phyloP scores from a whole-genome alignment of 2,113 vertebrate species.

The Regulus satrapa region DNA sequence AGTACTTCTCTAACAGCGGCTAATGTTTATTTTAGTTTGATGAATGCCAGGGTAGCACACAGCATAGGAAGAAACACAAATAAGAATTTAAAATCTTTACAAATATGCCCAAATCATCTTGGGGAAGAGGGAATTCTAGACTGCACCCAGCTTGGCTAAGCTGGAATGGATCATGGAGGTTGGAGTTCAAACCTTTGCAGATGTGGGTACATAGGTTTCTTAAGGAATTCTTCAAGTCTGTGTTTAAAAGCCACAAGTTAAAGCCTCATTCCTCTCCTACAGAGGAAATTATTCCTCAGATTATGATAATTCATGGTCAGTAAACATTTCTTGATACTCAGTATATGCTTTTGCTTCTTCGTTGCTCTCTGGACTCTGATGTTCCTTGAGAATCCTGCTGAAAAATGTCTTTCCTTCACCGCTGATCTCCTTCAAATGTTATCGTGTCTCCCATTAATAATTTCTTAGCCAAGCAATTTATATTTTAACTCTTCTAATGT shows the following conservation, averaged over 20 bases:
- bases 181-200: background rate
- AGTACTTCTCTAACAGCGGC: background rate
- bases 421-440: conserved; percentile 29
- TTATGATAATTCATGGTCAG: background rate
- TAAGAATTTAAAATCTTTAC: background rate
- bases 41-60: background rate
- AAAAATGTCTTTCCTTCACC: background rate
- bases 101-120: background rate
- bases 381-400: background rate
- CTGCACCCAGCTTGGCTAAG: background rate
- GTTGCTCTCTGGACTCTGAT: background rate
- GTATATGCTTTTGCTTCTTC: background rate
- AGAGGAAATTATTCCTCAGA: background rate
- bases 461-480: conserved; percentile 17
- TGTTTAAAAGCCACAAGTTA: background rate
- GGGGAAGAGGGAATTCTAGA: background rate
- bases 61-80: background rate
- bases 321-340: background rate
- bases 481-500: conserved; percentile 31
- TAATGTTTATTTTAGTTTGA: background rate
- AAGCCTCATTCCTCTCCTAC: background rate
- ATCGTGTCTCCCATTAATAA: background rate
- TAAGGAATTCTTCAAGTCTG: background rate
- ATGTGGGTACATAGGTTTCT: background rate
- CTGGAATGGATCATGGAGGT: background rate